A percentile compares a stretch with the other conserved stretches of the same genome.
Conservation (phyloP, 1,140 invertebrate genomes). For the Bombus turneri region DNA sequence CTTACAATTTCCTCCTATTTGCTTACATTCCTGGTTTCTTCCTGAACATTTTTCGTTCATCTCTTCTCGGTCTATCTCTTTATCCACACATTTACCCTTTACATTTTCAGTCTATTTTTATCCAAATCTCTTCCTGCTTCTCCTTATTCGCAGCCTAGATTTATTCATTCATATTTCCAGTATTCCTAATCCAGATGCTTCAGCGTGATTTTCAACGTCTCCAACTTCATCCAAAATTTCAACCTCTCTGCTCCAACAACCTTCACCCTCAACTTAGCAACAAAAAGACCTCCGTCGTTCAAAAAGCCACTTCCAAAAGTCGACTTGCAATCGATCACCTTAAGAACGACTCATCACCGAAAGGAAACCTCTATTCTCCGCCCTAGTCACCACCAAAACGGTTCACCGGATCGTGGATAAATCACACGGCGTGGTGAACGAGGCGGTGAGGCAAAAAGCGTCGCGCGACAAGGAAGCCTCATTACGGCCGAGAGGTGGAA, state of each 20-base stretch:
- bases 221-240: no score
- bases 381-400: neutral
- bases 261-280: no score
- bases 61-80: neutral
- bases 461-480: constrained; percentile 47
- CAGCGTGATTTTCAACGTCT: neutral
- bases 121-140: neutral
- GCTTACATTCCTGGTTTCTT: neutral
- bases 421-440: constrained; percentile 22
- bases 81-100: no score
- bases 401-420: constrained; percentile 13
- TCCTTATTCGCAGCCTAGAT: neutral
- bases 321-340: neutral
- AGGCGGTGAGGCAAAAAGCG: neutral
- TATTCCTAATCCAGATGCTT: neutral
- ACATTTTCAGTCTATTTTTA: neutral
- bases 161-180: neutral
- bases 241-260: neutral
- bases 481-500: constrained; percentile 14
- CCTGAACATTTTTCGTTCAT: neutral
- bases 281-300: neutral
- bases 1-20: no score
- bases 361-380: neutral
- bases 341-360: neutral
- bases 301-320: neutral